Evolutionary conservation across 2,888 invertebrate species (phyloP), one percentile per base, ranked within the genome.

Genomic region (Phoenoteleia sp.): DNA sequence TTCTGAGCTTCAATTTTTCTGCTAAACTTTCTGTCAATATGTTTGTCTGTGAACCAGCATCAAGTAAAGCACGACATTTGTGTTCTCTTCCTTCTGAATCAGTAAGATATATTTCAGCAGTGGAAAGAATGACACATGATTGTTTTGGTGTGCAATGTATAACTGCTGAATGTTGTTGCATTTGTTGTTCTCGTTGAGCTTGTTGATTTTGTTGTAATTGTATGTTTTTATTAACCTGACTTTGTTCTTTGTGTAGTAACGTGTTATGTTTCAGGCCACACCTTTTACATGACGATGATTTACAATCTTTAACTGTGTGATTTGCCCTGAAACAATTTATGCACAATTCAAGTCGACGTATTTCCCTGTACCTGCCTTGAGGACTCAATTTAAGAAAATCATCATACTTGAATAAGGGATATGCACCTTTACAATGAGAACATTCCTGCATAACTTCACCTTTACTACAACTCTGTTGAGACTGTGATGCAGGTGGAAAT

Each of bases 21-120:
- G 25, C 72, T 19, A 72, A 27, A 5, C 21, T 15, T 39, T 71
- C 69, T 4, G 54, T 49, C 3, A 71, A n/a, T 4, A 71, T 54
- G 21, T 71, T 71, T 3, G 19, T 42, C 25, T 71, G 58, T 6
- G 71, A 71, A 7, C 56, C 56, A 3, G 11, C 2, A 23, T 71
- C 71, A 19, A 71, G 42, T 19, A 71, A 17, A 42, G 47, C 72
- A n/a, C 72, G 27, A 58, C 72, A 58, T 36, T 60, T 72, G 3
- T 58, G 60, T 21, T 33, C 33, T 11, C 27, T 69, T 19, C 67
- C 67, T 33, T 69, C 67, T 33, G 29, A 23, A 52, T 69, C 67
- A 15, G 25, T 23, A 13, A 69, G 33, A 23, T 29, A 52, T 11
- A 69, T 23, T 23, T 49, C 49, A 2, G 67, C 67, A 5, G 67